Conservation (phyloP, 2,113 vertebrate species). For the Papio anubis region DNA sequence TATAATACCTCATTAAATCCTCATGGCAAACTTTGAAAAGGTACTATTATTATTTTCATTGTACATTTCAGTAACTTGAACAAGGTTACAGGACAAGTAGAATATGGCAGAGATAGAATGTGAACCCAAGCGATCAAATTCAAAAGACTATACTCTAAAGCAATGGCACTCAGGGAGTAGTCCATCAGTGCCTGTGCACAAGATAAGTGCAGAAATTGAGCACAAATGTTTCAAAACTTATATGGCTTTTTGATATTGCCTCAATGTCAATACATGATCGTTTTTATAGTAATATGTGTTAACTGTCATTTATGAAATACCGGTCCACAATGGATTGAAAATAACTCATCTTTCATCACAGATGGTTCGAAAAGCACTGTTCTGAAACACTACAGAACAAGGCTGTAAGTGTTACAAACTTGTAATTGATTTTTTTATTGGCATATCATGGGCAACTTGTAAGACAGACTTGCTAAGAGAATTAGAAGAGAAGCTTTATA, state of each 20-base stretch:
- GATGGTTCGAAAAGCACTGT: not conserved
- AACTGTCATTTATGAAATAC: not conserved
- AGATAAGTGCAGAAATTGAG: not conserved
- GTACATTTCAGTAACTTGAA: slow-evolving; percentile 11
- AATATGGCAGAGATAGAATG: not conserved
- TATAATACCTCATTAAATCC: not conserved
- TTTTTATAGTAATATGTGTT: not conserved
- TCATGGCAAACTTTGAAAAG: not conserved
- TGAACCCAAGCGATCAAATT: not conserved
- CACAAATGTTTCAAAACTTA: not conserved
- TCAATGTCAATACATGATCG: not conserved
- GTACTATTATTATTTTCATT: not conserved
- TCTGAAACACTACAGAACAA: not conserved
- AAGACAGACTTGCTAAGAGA: not conserved
- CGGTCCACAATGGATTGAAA: not conserved
- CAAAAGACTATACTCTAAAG: not conserved
- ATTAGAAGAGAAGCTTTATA: slow-evolving; percentile 2
- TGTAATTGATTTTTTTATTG: not conserved
- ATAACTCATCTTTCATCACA: not conserved
- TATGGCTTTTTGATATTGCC: not conserved
- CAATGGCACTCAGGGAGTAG: not conserved
- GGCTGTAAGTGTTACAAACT: not conserved
- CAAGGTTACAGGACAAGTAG: not conserved
- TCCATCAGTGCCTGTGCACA: not conserved
- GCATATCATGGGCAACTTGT: not conserved